Conservation (phyloP, 2,888 invertebrate species). For the Lasioglossum lativentre region DNA sequence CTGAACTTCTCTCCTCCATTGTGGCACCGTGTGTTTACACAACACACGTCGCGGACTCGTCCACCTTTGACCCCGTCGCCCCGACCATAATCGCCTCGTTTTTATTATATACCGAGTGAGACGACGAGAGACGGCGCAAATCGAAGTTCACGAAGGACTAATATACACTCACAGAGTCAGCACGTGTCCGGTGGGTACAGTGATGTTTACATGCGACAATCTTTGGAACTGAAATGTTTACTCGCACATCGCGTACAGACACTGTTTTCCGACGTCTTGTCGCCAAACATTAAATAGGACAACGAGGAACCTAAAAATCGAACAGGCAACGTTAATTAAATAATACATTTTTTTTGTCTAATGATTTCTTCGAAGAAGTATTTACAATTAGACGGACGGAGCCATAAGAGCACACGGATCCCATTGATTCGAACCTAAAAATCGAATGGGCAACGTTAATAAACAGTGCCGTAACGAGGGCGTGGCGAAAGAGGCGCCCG, state of each 20-base stretch:
- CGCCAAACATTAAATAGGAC: not conserved
- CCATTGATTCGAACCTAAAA: slow-evolving; percentile 60
- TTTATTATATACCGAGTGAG: not conserved
- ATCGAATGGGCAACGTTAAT: too few relatives aligned
- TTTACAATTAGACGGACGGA: not conserved
- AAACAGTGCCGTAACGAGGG: too few relatives aligned
- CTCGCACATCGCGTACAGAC: not conserved
- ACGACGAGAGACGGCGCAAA: not conserved
- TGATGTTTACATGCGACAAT: not conserved
- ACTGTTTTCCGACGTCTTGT: not conserved
- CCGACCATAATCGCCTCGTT: not conserved
- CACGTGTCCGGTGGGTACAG: not conserved
- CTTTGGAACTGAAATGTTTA: not conserved
- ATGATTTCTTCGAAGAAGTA: not conserved
- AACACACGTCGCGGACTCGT: not conserved
- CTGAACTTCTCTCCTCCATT: not conserved
- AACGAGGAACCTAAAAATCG: too few relatives aligned
- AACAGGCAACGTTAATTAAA: too few relatives aligned
- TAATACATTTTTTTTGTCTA: not conserved
- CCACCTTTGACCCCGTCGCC: not conserved
- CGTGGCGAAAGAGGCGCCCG: too few relatives aligned
- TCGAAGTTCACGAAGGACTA: not conserved
- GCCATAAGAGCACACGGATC: slow-evolving; percentile 30
- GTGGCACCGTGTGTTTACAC: not conserved
- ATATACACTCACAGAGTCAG: not conserved